phyloP scores from a whole-genome alignment of 2,888 invertebrate species.

The Drosophila barbarae region DNA sequence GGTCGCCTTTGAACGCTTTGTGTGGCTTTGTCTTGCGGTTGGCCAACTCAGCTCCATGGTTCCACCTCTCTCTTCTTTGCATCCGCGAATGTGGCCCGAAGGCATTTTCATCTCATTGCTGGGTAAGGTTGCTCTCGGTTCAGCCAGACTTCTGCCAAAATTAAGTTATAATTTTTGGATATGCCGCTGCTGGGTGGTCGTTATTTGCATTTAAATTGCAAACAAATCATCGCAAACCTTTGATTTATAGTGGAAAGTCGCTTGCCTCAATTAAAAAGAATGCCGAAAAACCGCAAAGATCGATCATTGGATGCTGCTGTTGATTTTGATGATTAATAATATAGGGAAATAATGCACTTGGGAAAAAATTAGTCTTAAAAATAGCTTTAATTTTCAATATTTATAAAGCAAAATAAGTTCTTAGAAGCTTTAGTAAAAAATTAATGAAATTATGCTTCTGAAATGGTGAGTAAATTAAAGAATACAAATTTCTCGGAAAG shows the following conservation, averaged over 20 bases:
- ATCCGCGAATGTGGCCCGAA: conserved; percentile 49
- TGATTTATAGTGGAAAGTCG: conserved; percentile 68
- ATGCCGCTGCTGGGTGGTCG: conserved; percentile 59
- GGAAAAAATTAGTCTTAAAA: background rate
- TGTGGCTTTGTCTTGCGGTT: conserved; percentile 59
- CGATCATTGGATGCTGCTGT: conserved; percentile 10
- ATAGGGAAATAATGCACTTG: conserved; percentile 17
- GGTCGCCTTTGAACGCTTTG: conserved; percentile 51
- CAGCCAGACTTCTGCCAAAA: conserved; percentile 50
- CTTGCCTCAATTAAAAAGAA: conserved; percentile 58
- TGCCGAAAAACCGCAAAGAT: conserved; percentile 39
- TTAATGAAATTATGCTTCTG: too few relatives aligned
- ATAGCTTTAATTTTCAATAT: background rate
- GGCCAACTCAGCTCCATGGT: conserved; percentile 1
- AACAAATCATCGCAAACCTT: conserved; percentile 65
- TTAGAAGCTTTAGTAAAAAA: too few relatives aligned
- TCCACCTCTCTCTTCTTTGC: conserved; percentile 19
- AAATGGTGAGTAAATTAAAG: background rate
- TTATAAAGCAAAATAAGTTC: too few relatives aligned
- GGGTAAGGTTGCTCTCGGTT: conserved; percentile 17
- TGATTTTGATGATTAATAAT: conserved; percentile 14
- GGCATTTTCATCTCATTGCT: conserved; percentile 55
- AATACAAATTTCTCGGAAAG: background rate
- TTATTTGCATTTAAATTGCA: conserved; percentile 74
- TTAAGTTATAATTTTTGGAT: conserved; percentile 68